phyloP scores from a whole-genome alignment of 2,113 vertebrate species.

The Protobothrops mucrosquamatus region DNA sequence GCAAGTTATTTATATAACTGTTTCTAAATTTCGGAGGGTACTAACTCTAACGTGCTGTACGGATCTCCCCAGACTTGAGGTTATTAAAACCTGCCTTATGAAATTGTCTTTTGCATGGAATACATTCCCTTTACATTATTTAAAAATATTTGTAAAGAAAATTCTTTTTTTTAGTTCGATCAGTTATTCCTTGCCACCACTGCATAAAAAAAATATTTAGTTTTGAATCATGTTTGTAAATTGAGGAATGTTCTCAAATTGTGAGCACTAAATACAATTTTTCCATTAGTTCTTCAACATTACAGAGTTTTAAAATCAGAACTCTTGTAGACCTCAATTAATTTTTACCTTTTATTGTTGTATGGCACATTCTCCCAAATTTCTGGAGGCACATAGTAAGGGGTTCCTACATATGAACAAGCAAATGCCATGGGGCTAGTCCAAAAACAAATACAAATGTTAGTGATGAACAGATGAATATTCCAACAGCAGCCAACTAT shows the following conservation, averaged over 20 bases:
- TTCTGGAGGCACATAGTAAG: conserved; percentile 93
- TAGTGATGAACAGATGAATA: not conserved
- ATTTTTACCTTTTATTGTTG: conserved; percentile 89
- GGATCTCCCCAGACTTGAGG: not conserved
- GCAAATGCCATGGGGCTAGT: conserved; percentile 81
- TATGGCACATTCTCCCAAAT: conserved; percentile 93
- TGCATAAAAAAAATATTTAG: not conserved
- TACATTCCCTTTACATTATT: not conserved
- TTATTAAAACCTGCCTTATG: not conserved
- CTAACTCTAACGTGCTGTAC: not conserved
- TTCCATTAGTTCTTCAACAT: not conserved
- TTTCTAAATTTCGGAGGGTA: not conserved
- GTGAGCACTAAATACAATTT: not conserved
- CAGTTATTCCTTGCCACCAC: no score
- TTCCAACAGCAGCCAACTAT: not conserved
- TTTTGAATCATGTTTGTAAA: not conserved
- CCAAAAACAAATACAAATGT: conserved; percentile 50
- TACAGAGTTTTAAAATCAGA: not conserved
- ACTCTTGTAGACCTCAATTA: not conserved
- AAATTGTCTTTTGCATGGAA: not conserved
- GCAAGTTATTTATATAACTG: not conserved
- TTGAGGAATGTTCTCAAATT: not conserved
- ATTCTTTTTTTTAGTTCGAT: not conserved
- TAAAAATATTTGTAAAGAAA: not conserved
- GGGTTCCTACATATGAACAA: conserved; percentile 87